phyloP scores from a whole-genome alignment of 2,888 invertebrate species.

The Tanypteryx hageni region DNA sequence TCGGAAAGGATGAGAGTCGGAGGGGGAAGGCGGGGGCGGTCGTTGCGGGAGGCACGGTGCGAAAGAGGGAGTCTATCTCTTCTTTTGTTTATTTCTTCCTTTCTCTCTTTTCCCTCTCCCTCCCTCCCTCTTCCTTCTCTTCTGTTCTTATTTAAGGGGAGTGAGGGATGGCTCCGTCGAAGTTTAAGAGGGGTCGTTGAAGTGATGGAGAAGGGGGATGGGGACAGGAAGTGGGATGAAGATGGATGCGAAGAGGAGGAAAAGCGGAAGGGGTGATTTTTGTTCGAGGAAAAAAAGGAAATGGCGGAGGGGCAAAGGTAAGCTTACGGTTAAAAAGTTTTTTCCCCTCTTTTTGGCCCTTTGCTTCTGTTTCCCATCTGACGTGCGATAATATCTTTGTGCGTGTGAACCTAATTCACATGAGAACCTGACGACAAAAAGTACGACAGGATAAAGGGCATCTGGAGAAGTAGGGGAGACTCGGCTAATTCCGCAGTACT shows the following conservation, averaged over 20 bases:
- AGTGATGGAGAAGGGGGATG: background rate
- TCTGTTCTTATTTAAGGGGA: background rate
- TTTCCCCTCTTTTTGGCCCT: background rate
- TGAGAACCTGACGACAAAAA: background rate
- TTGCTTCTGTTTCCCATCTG: slow-evolving; percentile 14
- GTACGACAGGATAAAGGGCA: too few species aligned
- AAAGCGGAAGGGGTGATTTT: background rate
- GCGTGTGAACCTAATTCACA: background rate
- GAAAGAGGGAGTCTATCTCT: slow-evolving; percentile 43
- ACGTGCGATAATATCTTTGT: background rate
- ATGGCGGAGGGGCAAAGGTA: background rate
- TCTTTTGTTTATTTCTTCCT: slow-evolving; percentile 49
- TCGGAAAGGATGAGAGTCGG: slow-evolving; percentile 1
- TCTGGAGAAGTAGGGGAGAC: too few species aligned
- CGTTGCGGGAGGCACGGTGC: background rate
- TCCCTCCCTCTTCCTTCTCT: background rate
- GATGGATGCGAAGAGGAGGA: slow-evolving; percentile 36
- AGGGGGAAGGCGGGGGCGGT: background rate
- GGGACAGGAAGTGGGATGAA: slow-evolving; percentile 6
- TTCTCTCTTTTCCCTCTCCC: background rate
- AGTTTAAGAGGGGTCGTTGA: background rate
- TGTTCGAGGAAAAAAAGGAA: background rate
- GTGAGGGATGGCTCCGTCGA: background rate
- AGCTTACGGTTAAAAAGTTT: background rate
- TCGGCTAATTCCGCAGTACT: too few species aligned